Evolutionary conservation across 2,113 vertebrate species (phyloP), one percentile per base, ranked within the genome.

Genomic region (Gopherus flavomarginatus): DNA sequence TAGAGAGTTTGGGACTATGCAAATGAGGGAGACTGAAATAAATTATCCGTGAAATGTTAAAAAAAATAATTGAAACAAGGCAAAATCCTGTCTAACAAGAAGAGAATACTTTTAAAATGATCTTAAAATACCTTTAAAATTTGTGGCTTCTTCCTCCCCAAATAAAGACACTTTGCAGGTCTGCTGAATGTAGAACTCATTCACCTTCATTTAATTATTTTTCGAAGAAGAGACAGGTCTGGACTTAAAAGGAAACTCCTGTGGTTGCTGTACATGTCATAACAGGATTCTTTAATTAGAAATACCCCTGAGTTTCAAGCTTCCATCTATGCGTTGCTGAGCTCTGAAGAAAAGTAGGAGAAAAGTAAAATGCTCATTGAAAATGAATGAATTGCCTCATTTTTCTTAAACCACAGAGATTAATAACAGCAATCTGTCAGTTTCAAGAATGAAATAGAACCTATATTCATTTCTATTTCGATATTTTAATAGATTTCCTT

Each of bases 191-290:
- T 10, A 95, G 77, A 35, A 42, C 17, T 78, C 59, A 38, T n/a
- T 86, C 12, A 0, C 82, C 94, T 93, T 88, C 0, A 0, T 88
- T 95, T 89, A 62, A 81, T 89, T 95, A 86, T 81, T 95, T 95
- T 78, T 94, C 62, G 88, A 93, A 83, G 83, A 92, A 89, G 78
- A 86, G 83, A 89, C 92, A 96, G 83, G 49, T 89, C 87, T 62
- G 83, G 29, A 69, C 89, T 95, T 94, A 86, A 89, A 93, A 95
- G 82, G 83, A 81, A 93, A 95, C 90, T 50, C 44, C 44, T 57
- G 81, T 62, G 54, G 52, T 54, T 85, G 11, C 22, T 86, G 8
- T 81, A 9, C 83, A 0, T 88, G 94, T 93, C 75, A 81, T 78
- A 72, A 88, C 89, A 93, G 56, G 87, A 72, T 47, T 94, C 83